Evolutionary conservation across 2,888 invertebrate species (phyloP).

Genomic region (Amorpha juglandis): DNA sequence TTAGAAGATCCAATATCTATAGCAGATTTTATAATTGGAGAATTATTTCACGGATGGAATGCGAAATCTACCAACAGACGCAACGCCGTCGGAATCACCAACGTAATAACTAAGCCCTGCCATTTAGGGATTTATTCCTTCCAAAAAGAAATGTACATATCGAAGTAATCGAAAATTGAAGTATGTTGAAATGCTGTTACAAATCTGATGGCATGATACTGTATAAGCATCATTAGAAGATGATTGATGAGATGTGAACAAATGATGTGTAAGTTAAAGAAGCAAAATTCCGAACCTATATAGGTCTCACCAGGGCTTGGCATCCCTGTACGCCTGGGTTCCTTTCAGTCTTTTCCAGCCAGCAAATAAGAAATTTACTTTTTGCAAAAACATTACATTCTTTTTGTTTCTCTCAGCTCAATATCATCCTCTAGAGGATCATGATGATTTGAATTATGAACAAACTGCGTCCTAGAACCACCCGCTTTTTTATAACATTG

Average conservation of each 20-base stretch:
- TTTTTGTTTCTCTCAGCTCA: constrained; percentile 59
- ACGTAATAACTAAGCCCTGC: constrained; percentile 74
- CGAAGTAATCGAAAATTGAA: constrained; percentile 40
- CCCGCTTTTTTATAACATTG: neutral
- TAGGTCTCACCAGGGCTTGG: constrained; percentile 85
- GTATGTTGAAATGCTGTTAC: constrained; percentile 37
- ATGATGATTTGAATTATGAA: constrained; percentile 45
- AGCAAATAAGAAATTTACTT: constrained; percentile 83
- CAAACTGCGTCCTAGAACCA: constrained; percentile 49
- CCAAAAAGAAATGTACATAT: constrained; percentile 43
- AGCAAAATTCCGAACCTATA: constrained; percentile 83
- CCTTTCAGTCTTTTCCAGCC: constrained; percentile 83
- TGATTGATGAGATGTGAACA: constrained; percentile 51
- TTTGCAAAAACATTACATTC: constrained; percentile 79
- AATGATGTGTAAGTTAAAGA: constrained; percentile 65
- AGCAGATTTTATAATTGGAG: neutral
- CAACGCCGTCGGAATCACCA: constrained; percentile 13
- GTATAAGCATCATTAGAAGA: constrained; percentile 34
- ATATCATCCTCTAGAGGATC: constrained; percentile 58
- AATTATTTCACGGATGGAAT: constrained; percentile 26
- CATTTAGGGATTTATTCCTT: constrained; percentile 74
- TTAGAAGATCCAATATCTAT: neutral
- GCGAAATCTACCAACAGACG: constrained; percentile 22
- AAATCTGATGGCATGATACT: constrained; percentile 38
- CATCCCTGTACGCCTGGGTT: constrained; percentile 83